Evolutionary conservation across 1,140 invertebrate species (phyloP), one percentile per base, ranked within the genome.

Genomic region (Sycophaga agraensis): DNA sequence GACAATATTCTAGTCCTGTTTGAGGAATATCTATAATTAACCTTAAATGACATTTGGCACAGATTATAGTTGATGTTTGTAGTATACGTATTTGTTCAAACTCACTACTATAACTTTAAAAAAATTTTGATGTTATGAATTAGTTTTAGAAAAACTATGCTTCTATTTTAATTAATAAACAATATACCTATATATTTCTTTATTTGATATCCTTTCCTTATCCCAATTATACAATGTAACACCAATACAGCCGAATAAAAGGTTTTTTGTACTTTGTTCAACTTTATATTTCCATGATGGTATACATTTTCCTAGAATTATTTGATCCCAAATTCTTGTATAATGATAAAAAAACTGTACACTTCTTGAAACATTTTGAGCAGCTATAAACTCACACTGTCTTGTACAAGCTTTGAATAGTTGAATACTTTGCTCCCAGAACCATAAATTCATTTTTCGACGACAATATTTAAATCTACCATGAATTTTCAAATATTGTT

Each of bases 361-460:
- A 16, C 83, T 81, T 35, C 86, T 80, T 40, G 85, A 74, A 1
- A 88, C 70, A 14, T 84, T 78, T 67, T 88, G 85, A 5, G 86
- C 86, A 19, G 86, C 64, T 4, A 88, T 83, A 62, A 83, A 88
- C 73, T 88, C 86, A 66, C 84, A 87, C 65, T 88, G 87, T 65
- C 76, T 79, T 6, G 78, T 75, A 79, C 86, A 88, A 42, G 79
- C 70, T 64, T 78, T 78, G 2, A 69, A 62, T 0, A 79, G 60
- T 34, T 73, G 68, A 14, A 70, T 31, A 26, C 71, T 58, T 5
- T 78, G 73, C 26, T 76, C 64, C 37, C 67, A 67, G 6, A 80
- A 56, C 73, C 75, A 77, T 5, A 21, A 14, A 28, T 31, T 58
- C 26, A 63, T 63, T 49, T 58, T 63, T 9, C 21, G 19, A 11